These are phyloP conservation scores for Nephila pilipes DNA, from an alignment of 1,140 invertebrate genomes.

Conservation along the genomic window DNA sequence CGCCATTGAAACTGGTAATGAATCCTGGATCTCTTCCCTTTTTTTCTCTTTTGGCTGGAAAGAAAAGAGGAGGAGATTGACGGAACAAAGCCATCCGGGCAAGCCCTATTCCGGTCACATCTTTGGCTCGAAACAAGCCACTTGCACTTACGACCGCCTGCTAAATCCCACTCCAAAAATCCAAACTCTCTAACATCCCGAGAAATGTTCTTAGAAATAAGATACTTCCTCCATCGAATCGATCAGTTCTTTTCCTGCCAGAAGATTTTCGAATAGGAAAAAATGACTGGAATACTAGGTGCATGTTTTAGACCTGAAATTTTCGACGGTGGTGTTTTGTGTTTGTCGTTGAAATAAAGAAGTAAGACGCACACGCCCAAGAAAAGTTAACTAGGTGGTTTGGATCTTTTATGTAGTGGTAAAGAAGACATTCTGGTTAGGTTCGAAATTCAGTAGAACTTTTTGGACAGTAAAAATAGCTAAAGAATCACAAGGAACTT, in stretches of 20 bases:
- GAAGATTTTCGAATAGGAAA: conserved; percentile 13
- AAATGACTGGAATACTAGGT: conserved; percentile 11
- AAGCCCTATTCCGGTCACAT: conserved; percentile 70
- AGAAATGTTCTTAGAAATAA: conserved; percentile 73
- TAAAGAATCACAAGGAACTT: no score
- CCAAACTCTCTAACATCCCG: conserved; percentile 54
- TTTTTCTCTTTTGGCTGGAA: background rate
- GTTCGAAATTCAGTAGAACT: no score
- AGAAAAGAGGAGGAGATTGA: conserved; percentile 57
- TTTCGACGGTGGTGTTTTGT: background rate
- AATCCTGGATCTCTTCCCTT: conserved; percentile 22
- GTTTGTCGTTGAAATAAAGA: background rate
- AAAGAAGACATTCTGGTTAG: no score
- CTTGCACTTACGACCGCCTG: conserved; percentile 64
- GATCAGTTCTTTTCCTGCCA: conserved; percentile 55
- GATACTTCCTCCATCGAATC: conserved; percentile 66
- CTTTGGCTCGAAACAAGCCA: conserved; percentile 68
- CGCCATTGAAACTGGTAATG: conserved; percentile 63
- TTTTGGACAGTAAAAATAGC: no score
- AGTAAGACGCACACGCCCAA: background rate
- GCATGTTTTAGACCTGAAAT: conserved; percentile 39
- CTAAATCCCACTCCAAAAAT: conserved; percentile 73
- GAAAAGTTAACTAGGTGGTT: background rate
- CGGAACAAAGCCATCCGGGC: conserved; percentile 56
- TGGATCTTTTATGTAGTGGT: background rate